Conservation (phyloP, 2,888 invertebrate genomes). For the Cheilosia vernalis region DNA sequence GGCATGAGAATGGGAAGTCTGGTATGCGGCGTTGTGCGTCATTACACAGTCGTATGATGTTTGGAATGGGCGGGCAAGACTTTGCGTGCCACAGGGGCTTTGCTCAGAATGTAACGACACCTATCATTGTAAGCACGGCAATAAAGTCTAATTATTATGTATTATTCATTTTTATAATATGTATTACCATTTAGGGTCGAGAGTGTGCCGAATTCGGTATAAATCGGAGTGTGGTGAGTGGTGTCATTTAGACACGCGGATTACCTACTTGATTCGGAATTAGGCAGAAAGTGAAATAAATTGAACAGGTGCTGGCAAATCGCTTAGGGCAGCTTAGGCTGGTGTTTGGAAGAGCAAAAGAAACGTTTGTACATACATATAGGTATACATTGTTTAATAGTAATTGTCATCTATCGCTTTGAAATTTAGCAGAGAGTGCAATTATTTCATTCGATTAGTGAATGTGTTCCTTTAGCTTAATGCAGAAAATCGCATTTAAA, state of each 20-base stretch:
- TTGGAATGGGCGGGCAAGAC: neutral
- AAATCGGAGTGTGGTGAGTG: no score
- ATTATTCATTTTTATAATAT: conserved; percentile 48
- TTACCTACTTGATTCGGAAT: neutral
- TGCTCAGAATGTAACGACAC: conserved; percentile 44
- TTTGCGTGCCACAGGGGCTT: conserved; percentile 39
- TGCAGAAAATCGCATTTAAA: no score
- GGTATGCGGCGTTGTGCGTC: conserved; percentile 43
- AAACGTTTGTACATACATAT: no score
- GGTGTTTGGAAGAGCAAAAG: no score
- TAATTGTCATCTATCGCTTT: no score
- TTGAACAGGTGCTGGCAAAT: neutral
- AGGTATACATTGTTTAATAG: no score
- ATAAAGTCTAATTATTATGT: conserved; percentile 53
- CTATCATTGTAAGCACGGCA: conserved; percentile 46
- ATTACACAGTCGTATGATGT: conserved; percentile 33
- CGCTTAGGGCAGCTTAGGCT: no score
- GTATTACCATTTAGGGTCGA: conserved; percentile 35
- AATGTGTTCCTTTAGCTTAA: no score
- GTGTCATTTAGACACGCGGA: no score
- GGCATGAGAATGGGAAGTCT: conserved; percentile 1
- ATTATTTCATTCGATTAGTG: no score
- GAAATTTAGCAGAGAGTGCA: no score
- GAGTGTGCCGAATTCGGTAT: neutral
- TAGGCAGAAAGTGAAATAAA: neutral